These are phyloP conservation scores for Ophion ventricosus DNA, from an alignment of 2,888 invertebrate species.

Conservation along the genomic window DNA sequence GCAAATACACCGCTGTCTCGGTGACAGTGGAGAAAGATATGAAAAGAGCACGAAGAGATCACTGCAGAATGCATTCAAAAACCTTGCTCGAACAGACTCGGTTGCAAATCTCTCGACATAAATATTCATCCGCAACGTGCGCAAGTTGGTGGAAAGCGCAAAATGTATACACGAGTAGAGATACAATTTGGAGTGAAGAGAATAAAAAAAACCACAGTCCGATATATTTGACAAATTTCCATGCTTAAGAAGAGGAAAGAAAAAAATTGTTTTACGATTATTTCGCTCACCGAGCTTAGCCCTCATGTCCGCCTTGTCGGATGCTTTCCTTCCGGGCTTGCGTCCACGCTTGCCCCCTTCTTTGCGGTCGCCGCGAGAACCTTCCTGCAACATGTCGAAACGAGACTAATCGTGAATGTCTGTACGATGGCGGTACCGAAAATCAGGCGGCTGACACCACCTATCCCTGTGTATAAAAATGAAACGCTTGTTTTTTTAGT, in stretches of 20 bases:
- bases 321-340: constrained; percentile 93
- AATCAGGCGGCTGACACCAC: no score
- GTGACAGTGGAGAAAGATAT: constrained; percentile 27
- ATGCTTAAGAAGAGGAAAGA: no score
- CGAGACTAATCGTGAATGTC: not conserved
- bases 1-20: constrained; percentile 65
- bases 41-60: constrained; percentile 6
- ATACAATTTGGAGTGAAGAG: not conserved
- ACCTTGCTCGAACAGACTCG: constrained; percentile 13
- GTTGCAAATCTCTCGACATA: constrained; percentile 65
- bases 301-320: constrained; percentile 96
- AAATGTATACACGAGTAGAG: not conserved
- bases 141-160: constrained; percentile 65
- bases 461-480: no score
- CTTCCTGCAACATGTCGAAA: constrained; percentile 81
- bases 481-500: no score
- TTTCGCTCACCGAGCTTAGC: constrained; percentile 92
- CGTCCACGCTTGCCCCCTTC: constrained; percentile 95
- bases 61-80: constrained; percentile 22
- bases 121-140: constrained; percentile 74
- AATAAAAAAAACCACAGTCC: no score
- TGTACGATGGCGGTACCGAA: no score
- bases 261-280: not conserved
- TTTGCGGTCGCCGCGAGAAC: constrained; percentile 87
- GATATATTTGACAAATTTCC: no score